Percentiles rank a stretch among this genome's conserved stretches.
These are phyloP conservation scores for Corythoichthys intestinalis DNA, from an alignment of 2,113 vertebrate species.

Conservation along the genomic window DNA sequence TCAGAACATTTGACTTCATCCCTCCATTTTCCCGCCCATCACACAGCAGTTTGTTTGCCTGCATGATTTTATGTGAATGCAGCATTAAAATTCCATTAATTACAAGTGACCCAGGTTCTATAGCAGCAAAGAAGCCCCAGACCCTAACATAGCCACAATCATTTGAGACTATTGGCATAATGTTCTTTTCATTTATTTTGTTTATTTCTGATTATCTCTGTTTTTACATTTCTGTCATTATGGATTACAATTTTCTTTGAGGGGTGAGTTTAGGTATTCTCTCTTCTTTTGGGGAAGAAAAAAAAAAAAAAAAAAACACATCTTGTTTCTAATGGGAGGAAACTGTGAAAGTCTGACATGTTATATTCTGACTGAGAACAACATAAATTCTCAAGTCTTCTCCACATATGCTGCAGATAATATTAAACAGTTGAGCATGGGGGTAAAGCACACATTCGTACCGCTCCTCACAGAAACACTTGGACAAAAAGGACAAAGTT, in stretches of 20 bases:
- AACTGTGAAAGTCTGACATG: slow-evolving; percentile 53
- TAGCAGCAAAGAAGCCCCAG: not conserved
- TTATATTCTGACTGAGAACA: slow-evolving; percentile 58
- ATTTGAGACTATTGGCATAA: not conserved
- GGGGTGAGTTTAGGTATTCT: slow-evolving; percentile 17
- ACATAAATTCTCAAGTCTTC: slow-evolving; percentile 51
- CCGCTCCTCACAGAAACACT: slow-evolving; percentile 12
- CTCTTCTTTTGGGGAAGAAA: slow-evolving; percentile 22
- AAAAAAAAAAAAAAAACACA: slow-evolving; percentile 23
- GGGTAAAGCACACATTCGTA: not conserved
- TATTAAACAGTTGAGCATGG: slow-evolving; percentile 32
- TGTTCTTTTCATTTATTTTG: not conserved
- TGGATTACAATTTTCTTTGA: slow-evolving; percentile 4
- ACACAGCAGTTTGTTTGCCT: not conserved
- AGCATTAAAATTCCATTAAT: not conserved
- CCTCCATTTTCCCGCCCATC: no score
- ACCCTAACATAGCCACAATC: not conserved
- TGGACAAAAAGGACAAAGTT: slow-evolving; percentile 15
- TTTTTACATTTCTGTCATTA: not conserved
- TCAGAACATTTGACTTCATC: no score
- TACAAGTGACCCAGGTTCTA: not conserved
- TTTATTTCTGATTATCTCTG: not conserved
- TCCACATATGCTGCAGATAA: slow-evolving; percentile 37
- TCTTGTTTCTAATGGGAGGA: slow-evolving; percentile 30
- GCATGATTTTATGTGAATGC: not conserved